phyloP scores from a whole-genome alignment of 1,140 invertebrate genomes.

The Akabosia matsudoensis region DNA sequence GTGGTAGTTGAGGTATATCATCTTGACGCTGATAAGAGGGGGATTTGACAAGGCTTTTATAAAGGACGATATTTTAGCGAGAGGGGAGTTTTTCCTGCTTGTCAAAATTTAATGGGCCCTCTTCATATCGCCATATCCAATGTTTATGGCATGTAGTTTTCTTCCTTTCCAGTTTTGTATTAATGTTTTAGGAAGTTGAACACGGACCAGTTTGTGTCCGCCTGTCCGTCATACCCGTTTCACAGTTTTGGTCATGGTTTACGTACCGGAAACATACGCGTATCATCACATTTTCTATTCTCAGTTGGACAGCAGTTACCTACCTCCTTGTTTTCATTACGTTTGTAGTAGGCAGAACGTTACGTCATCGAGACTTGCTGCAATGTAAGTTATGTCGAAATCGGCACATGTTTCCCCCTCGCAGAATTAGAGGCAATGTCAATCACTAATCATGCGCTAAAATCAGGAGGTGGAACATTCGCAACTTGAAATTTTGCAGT shows the following conservation, averaged over 20 bases:
- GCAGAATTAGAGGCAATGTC: no score
- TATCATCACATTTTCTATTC: not conserved
- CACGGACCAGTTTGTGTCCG: not conserved
- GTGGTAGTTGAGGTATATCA: not conserved
- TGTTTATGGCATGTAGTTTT: not conserved
- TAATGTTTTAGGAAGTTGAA: not conserved
- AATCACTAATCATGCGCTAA: no score
- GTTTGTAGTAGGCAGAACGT: not conserved
- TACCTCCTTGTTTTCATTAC: no score
- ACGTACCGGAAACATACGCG: not conserved
- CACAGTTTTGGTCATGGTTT: not conserved
- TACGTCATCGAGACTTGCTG: not conserved
- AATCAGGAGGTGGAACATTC: no score
- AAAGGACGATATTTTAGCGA: conserved; percentile 1
- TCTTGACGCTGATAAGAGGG: not conserved
- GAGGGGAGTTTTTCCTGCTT: not conserved
- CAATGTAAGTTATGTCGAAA: no score
- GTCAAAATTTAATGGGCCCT: conserved; percentile 18
- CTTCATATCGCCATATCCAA: conserved; percentile 6
- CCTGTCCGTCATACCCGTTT: not conserved
- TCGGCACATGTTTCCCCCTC: no score
- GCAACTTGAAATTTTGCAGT: no score
- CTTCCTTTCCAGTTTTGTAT: not conserved
- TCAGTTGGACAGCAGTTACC: not conserved
- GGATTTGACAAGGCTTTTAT: conserved; percentile 9